These are phyloP conservation scores for Triplophysa siluroides DNA, from an alignment of 2,113 vertebrate species.

Conservation along the genomic window DNA sequence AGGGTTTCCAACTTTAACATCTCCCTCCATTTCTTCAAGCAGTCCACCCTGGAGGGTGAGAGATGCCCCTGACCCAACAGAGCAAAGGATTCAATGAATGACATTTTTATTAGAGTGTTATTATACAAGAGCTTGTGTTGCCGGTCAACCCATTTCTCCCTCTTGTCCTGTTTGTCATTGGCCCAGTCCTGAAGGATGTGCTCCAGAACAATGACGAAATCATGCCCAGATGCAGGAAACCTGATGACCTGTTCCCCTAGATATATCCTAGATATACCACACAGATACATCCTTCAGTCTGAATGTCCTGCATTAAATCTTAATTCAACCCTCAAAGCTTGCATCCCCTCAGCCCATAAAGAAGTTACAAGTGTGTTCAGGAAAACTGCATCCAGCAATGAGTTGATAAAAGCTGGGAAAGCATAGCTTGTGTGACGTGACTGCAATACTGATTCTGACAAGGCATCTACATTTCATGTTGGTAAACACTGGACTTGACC, in stretches of 20 bases:
- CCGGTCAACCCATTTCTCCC: conserved; percentile 57
- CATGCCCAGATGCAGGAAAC: background rate
- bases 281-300: background rate
- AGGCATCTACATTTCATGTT: conserved; percentile 38
- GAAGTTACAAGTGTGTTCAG: conserved; percentile 43
- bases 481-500: conserved; percentile 72
- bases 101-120: conserved; percentile 62
- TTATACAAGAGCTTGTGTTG: conserved; percentile 63
- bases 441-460: conserved; percentile 67
- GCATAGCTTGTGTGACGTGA: conserved; percentile 63
- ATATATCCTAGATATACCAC: conserved; percentile 29
- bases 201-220: background rate
- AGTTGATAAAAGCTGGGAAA: conserved; percentile 55
- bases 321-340: conserved; percentile 49
- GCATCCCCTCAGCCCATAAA: background rate
- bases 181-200: conserved; percentile 65
- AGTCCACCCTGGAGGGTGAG: conserved; percentile 55
- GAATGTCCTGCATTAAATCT: conserved; percentile 49
- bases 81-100: conserved; percentile 63
- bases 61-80: conserved; percentile 40
- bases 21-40: conserved; percentile 53
- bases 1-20: conserved; percentile 97
- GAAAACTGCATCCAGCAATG: conserved; percentile 33
- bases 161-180: conserved; percentile 54
- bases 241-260: conserved; percentile 22